These are phyloP conservation scores for Athene cunicularia DNA, from an alignment of 2,113 vertebrate genomes.

Conservation along the genomic window DNA sequence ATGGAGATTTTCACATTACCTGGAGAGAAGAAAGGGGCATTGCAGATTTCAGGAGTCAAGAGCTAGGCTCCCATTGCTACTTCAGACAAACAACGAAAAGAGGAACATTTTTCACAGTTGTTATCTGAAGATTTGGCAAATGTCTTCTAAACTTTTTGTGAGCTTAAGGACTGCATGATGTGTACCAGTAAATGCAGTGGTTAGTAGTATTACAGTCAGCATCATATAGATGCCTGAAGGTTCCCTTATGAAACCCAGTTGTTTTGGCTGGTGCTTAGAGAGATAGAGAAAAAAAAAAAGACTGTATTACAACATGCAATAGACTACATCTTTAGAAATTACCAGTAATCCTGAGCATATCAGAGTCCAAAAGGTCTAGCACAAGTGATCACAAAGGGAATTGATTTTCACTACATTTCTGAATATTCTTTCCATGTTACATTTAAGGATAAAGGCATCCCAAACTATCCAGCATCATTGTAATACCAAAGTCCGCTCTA, in stretches of 20 bases:
- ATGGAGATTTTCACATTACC: neutral
- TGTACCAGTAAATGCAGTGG: neutral
- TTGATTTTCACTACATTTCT: neutral
- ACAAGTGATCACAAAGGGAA: neutral
- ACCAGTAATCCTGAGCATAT: neutral
- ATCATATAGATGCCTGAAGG: neutral
- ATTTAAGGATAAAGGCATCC: neutral
- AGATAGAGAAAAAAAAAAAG: neutral
- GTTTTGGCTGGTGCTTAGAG: neutral
- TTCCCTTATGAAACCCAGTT: neutral
- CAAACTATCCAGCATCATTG: neutral
- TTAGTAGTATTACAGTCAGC: neutral
- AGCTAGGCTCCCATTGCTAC: neutral
- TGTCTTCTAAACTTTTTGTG: neutral
- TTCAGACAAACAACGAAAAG: neutral
- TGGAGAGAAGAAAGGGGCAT: neutral
- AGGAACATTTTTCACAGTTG: neutral
- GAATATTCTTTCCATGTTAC: neutral
- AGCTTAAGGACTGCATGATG: neutral
- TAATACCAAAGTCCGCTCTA: neutral
- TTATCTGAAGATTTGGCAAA: neutral
- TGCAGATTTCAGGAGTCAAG: neutral
- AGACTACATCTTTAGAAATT: neutral
- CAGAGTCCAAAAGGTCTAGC: neutral
- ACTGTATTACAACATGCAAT: neutral